Evolutionary conservation across 1,140 invertebrate genomes (phyloP).

Genomic region (Campoletis sonorensis): DNA sequence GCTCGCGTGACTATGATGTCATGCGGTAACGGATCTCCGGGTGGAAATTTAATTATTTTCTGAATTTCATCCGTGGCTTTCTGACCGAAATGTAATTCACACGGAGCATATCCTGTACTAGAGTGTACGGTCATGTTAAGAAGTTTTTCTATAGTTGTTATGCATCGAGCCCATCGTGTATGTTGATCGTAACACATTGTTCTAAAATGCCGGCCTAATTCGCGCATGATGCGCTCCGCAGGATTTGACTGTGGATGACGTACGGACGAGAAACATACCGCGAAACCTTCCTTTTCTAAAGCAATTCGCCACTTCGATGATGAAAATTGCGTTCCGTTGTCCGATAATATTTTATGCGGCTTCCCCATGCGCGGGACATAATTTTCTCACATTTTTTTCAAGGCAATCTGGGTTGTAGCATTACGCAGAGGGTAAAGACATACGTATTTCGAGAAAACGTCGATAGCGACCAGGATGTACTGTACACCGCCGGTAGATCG

Average conservation of each 20-base stretch:
- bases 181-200: constrained; percentile 57
- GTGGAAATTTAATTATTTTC: constrained; percentile 34
- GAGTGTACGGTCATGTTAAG: constrained; percentile 68
- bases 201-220: constrained; percentile 61
- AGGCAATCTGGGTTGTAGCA: constrained; percentile 50
- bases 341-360: constrained; percentile 47
- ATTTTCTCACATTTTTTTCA: constrained; percentile 47
- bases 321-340: constrained; percentile 57
- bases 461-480: constrained; percentile 54
- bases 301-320: constrained; percentile 51
- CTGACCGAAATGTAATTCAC: constrained; percentile 65
- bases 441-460: constrained; percentile 65
- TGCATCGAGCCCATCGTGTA: constrained; percentile 49
- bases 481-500: constrained; percentile 31
- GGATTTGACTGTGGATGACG: constrained; percentile 62
- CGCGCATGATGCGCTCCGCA: constrained; percentile 60
- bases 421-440: constrained; percentile 58
- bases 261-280: constrained; percentile 56
- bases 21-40: background rate
- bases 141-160: constrained; percentile 56
- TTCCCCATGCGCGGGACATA: constrained; percentile 55
- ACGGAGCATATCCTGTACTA: constrained; percentile 64
- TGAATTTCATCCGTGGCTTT: constrained; percentile 50
- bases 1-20: constrained; percentile 25
- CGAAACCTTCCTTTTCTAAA: constrained; percentile 55